phyloP scores from a whole-genome alignment of 2,888 invertebrate genomes.

The Temnothorax unifasciatus region DNA sequence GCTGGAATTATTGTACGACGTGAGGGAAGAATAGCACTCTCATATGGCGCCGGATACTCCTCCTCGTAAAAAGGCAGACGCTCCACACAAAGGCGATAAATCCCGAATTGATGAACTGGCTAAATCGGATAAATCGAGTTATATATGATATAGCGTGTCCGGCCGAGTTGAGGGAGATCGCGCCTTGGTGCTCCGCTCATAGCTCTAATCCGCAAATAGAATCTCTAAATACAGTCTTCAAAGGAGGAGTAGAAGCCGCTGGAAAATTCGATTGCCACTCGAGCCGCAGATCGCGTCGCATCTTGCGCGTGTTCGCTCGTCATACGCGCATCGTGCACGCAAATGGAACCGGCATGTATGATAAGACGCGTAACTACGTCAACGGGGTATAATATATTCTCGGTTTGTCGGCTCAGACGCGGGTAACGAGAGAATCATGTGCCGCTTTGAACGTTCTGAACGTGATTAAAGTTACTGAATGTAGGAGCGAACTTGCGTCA shows the following conservation, averaged over 20 bases:
- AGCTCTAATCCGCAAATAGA: constrained; percentile 46
- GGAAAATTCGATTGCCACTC: constrained; percentile 55
- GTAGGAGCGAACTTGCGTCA: not conserved
- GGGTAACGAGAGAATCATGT: not conserved
- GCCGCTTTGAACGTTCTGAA: not conserved
- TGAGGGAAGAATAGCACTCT: not conserved
- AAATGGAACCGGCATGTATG: not conserved
- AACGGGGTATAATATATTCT: not conserved
- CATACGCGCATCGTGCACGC: not conserved
- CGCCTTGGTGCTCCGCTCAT: not conserved
- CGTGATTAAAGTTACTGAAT: constrained; percentile 18
- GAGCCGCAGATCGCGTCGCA: constrained; percentile 18
- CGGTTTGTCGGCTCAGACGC: not conserved
- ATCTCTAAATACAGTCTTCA: constrained; percentile 52
- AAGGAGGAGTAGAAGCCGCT: constrained; percentile 26
- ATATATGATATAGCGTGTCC: not conserved
- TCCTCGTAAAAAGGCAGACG: not conserved
- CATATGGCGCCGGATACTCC: not conserved
- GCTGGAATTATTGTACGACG: not conserved
- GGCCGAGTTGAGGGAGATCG: not conserved
- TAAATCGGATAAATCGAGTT: constrained; percentile 13
- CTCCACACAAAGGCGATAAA: not conserved
- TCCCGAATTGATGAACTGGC: constrained; percentile 25
- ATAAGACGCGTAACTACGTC: not conserved
- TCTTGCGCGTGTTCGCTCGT: not conserved